phyloP scores from a whole-genome alignment of 2,888 invertebrate genomes.

The Acanthopleura granulata region DNA sequence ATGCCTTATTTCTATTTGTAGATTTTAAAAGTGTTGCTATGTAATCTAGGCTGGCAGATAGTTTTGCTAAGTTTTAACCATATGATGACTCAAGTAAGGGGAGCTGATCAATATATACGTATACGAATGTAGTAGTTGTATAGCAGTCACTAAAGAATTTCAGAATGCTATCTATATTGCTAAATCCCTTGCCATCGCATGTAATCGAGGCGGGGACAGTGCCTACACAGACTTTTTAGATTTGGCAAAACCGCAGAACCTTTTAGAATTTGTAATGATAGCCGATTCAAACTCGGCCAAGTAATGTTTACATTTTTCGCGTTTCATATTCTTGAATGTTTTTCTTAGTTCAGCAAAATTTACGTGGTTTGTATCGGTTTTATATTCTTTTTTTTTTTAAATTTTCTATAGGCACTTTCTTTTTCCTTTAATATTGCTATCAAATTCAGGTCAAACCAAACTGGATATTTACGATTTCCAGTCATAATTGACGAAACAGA shows the following conservation, averaged over 20 bases:
- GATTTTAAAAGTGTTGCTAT: background rate
- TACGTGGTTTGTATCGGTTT: background rate
- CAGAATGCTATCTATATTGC: background rate
- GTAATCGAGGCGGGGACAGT: background rate
- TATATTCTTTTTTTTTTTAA: background rate
- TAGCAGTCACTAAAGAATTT: conserved; percentile 9
- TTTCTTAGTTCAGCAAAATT: background rate
- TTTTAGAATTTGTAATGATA: background rate
- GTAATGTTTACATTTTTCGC: conserved; percentile 7
- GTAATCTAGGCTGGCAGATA: background rate
- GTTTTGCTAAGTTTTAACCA: background rate
- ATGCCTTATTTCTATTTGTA: background rate
- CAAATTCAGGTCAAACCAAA: conserved; percentile 8
- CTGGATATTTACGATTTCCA: background rate
- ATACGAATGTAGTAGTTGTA: background rate
- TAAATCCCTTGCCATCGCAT: background rate
- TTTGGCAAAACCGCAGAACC: conserved; percentile 9
- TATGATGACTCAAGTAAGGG: too few relatives aligned
- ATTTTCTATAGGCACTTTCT: background rate
- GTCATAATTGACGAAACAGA: background rate
- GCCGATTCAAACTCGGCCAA: background rate
- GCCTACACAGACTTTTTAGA: background rate
- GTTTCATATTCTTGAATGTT: conserved; percentile 1
- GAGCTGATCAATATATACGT: too few relatives aligned
- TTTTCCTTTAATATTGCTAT: background rate